Conservation (phyloP, 2,113 vertebrate genomes). For the Zootoca vivipara region DNA sequence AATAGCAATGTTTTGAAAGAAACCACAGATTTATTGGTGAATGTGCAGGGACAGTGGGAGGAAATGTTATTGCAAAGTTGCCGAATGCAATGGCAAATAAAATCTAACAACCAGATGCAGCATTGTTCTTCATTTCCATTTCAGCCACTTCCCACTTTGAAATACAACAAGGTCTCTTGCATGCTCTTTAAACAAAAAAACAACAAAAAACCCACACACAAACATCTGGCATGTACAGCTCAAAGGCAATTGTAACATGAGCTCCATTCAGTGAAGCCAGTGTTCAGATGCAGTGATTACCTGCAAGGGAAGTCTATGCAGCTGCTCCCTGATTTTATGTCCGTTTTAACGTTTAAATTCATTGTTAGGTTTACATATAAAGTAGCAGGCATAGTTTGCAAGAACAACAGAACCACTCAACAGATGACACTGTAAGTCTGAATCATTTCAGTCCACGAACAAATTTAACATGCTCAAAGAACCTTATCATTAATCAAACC, state of each 20-base stretch:
- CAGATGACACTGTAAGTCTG: neutral
- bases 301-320: neutral
- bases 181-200: neutral
- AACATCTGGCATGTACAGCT: neutral
- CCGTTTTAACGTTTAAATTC: neutral
- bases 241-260: neutral
- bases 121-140: constrained; percentile 28
- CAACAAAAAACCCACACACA: neutral
- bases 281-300: neutral
- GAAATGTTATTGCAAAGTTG: constrained; percentile 34
- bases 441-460: neutral
- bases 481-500: neutral
- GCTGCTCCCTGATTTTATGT: neutral
- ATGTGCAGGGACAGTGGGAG: neutral
- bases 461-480: neutral
- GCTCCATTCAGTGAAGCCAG: neutral
- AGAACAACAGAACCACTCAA: neutral
- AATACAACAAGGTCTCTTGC: neutral
- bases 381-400: neutral
- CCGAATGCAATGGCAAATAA: constrained; percentile 39
- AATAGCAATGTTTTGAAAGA: neutral
- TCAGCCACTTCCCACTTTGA: constrained; percentile 38
- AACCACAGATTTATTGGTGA: constrained; percentile 6
- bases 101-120: constrained; percentile 33
- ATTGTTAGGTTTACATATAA: neutral